Evolutionary conservation across 2,797 vertebrate species (phyloP).

Genomic region (Acipenser oxyrinchus): DNA sequence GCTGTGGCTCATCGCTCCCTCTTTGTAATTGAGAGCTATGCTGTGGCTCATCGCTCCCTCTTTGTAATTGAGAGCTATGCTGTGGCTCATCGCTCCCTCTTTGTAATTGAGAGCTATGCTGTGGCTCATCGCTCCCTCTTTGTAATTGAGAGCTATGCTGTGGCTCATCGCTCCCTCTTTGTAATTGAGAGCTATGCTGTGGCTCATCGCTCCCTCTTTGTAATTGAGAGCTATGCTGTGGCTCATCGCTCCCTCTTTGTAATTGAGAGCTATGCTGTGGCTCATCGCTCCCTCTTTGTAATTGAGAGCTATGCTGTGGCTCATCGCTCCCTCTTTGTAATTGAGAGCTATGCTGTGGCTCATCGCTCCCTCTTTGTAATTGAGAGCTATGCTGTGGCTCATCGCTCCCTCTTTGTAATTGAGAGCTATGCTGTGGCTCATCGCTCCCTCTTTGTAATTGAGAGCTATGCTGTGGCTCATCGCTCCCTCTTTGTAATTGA

Average conservation of each 20-base stretch:
- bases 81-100: not conserved
- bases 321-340: too few species aligned
- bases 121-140: not conserved
- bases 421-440: not conserved
- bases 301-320: too few species aligned
- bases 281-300: not conserved
- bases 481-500: too few species aligned
- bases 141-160: too few species aligned
- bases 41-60: not conserved
- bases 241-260: not conserved
- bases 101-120: slow-evolving; percentile 5
- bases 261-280: slow-evolving; percentile 1
- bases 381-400: slow-evolving; percentile 2
- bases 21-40: too few species aligned
- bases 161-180: too few species aligned
- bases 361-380: not conserved
- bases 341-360: too few species aligned
- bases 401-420: not conserved
- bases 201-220: not conserved
- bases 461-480: too few species aligned
- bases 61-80: slow-evolving; percentile 5
- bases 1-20: too few species aligned
- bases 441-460: not conserved
- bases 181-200: too few species aligned
- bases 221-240: slow-evolving; percentile 5